Evolutionary conservation across 2,888 invertebrate species (phyloP).

Genomic region (Pharmacophagus antenor): DNA sequence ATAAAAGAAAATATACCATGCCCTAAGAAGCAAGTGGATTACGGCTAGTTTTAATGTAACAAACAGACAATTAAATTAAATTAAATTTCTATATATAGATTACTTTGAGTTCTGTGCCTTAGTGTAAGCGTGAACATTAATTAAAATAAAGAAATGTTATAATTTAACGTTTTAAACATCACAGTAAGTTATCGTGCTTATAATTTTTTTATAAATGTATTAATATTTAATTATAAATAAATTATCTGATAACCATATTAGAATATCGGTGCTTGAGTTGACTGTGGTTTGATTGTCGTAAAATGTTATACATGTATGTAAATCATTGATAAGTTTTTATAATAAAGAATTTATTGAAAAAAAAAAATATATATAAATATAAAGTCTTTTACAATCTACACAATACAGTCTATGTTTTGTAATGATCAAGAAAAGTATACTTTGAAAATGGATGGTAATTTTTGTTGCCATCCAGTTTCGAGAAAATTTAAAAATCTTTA

Average conservation of each 20-base stretch:
- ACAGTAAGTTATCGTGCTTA: background rate
- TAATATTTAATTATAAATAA: conserved; percentile 13
- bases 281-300: conserved; percentile 52
- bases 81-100: background rate
- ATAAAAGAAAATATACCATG: too few species aligned
- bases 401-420: too few species aligned
- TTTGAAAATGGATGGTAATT: too few species aligned
- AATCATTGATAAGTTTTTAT: conserved; percentile 45
- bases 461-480: too few species aligned
- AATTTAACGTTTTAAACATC: background rate
- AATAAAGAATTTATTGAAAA: conserved; percentile 19
- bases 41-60: too few species aligned
- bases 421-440: too few species aligned
- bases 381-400: background rate
- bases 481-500: too few species aligned
- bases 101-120: conserved; percentile 3
- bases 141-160: background rate
- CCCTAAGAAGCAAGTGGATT: too few species aligned
- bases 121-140: background rate
- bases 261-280: conserved; percentile 68
- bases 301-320: conserved; percentile 47
- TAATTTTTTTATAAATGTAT: background rate
- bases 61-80: too few species aligned
- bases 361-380: background rate
- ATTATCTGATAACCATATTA: conserved; percentile 17